phyloP scores from a whole-genome alignment of 2,888 invertebrate species.

The Eurytoma adleriae region DNA sequence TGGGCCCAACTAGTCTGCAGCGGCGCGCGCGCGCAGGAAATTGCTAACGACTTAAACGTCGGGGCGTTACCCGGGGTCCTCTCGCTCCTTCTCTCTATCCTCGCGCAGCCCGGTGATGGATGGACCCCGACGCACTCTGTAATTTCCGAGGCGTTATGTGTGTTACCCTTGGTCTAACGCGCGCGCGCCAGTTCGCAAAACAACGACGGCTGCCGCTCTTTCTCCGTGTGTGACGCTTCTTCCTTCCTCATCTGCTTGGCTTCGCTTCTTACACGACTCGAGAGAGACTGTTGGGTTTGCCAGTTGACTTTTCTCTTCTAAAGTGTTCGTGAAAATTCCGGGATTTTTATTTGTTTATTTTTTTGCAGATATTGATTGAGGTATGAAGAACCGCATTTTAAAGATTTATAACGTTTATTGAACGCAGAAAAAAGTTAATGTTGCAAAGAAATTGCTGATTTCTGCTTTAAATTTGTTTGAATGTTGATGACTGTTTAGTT shows the following conservation, averaged over 20 bases:
- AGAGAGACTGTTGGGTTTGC: not conserved
- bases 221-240: conserved; percentile 60
- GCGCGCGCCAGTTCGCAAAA: conserved; percentile 55
- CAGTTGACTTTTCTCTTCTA: too few species aligned
- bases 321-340: too few species aligned
- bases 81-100: conserved; percentile 44
- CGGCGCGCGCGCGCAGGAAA: conserved; percentile 72
- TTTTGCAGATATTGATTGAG: too few species aligned
- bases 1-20: conserved; percentile 61
- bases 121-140: conserved; percentile 71
- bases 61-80: conserved; percentile 70
- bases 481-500: too few species aligned
- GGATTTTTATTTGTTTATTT: too few species aligned
- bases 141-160: conserved; percentile 74
- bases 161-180: conserved; percentile 67
- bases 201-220: conserved; percentile 59
- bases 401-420: too few species aligned
- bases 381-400: too few species aligned
- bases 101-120: conserved; percentile 70
- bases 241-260: conserved; percentile 36
- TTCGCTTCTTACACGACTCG: not conserved
- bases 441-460: too few species aligned
- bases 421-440: too few species aligned
- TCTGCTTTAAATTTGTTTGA: too few species aligned
- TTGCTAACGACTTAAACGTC: conserved; percentile 76